phyloP scores from a whole-genome alignment of 2,113 vertebrate species.

The Oreotragus oreotragus region DNA sequence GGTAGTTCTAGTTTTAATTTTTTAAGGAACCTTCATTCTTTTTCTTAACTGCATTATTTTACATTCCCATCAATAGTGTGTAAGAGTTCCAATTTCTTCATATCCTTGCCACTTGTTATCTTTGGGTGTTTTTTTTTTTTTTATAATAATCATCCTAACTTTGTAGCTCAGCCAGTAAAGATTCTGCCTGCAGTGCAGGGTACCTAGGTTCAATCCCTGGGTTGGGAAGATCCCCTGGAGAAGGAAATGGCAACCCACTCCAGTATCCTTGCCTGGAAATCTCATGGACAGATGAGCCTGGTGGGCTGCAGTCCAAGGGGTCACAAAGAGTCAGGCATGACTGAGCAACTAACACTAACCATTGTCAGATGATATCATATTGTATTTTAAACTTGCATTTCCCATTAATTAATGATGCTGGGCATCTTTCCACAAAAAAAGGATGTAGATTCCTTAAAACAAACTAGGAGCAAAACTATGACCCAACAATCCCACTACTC shows the following conservation, averaged over 20 bases:
- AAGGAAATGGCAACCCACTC: neutral
- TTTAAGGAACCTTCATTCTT: too few species aligned
- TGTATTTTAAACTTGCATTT: neutral
- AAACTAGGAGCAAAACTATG: neutral
- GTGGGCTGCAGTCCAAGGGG: neutral
- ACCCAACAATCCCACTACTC: neutral
- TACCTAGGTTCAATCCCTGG: neutral
- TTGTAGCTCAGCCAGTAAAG: neutral
- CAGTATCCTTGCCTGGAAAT: neutral
- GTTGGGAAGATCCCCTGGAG: neutral
- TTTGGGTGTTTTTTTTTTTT: accelerated
- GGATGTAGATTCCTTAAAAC: neutral
- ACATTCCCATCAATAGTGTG: neutral
- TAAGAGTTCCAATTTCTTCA: neutral
- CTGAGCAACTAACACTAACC: neutral
- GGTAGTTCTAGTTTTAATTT: neutral
- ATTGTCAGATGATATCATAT: neutral
- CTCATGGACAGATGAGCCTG: neutral
- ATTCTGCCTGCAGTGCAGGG: neutral
- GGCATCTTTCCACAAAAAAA: neutral
- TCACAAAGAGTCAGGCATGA: accelerated
- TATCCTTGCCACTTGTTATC: neutral
- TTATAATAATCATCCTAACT: neutral
- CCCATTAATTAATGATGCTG: neutral
- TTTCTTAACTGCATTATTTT: neutral